Evolutionary conservation across 2,888 invertebrate species (phyloP), one percentile per base, ranked within the genome.

Genomic region (Harpagoxenus sublaevis): DNA sequence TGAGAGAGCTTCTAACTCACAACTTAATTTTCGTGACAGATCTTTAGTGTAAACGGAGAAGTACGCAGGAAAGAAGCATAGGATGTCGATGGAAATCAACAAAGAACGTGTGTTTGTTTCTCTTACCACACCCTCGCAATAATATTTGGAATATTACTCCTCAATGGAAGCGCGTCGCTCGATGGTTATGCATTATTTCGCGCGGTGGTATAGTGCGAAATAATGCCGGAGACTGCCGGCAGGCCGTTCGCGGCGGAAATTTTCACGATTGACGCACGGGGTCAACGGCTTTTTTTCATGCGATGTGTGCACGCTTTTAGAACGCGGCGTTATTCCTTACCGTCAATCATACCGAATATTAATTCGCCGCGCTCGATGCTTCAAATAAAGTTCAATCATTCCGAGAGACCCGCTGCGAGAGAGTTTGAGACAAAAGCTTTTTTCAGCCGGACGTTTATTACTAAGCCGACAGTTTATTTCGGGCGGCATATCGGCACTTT

Each of bases 361-460:
- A 93, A 93, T 92, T 92, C 92, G 81, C 90, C 87, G 90, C 87
- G 88, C 89, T 90, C 92, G 92, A 90, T 91, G 88, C 90, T 92
- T 92, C 91, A 89, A 93, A 94, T 93, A 92, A 93, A 93, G 90
- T 91, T 92, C 92, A 92, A 93, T 94, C 92, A 92, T 91, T 86
- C 35, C 87, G 79, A 55, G 45, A 63, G 65, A 65, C 35, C 10
- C 85, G 86, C 88, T 87, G 83, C 48, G 39, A 39, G 62, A 39
- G 84, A 45, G 48, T 81, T 81, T 84, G 89, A 91, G 90, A 90
- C 91, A 87, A 92, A 92, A 92, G 90, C 91, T 93, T 92, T 92
- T 92, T 92, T 90, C 89, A 88, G 71, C 85, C 88, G 84, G 86
- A 86, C 89, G 87, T 92, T 91, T 86, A 90, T 92, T 90, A 90